A percentile compares a stretch with the other conserved stretches of the same genome.
Evolutionary conservation across 2,888 invertebrate species (phyloP).

Genomic region (Elgonia sp.): DNA sequence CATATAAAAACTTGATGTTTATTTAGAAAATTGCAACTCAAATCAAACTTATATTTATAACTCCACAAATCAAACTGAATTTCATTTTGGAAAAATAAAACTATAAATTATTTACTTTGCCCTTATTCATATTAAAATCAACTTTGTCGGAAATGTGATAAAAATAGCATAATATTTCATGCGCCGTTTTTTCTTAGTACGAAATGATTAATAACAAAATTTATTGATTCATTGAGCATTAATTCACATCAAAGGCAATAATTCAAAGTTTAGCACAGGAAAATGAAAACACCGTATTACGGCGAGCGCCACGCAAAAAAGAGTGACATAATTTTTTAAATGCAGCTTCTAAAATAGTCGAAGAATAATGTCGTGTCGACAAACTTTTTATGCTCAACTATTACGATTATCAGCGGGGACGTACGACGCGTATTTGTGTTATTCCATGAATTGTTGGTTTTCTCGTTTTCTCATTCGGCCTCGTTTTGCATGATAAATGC

Average conservation of each 20-base stretch:
- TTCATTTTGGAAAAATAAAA: too few species aligned
- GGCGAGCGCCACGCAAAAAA: constrained; percentile 1
- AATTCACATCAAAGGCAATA: not conserved
- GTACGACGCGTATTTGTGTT: constrained; percentile 49
- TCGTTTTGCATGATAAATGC: constrained; percentile 74
- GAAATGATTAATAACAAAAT: not conserved
- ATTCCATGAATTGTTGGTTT: constrained; percentile 63
- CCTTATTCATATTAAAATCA: too few species aligned
- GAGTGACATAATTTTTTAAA: constrained; percentile 46
- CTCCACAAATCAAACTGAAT: too few species aligned
- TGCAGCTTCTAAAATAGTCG: constrained; percentile 3
- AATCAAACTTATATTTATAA: too few species aligned
- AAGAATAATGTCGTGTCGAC: constrained; percentile 26
- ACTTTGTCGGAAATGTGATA: too few species aligned
- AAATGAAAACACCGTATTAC: constrained; percentile 14
- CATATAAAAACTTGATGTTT: too few species aligned
- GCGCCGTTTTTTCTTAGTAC: not conserved
- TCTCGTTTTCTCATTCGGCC: constrained; percentile 72
- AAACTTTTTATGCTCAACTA: constrained; percentile 38
- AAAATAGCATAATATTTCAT: too few species aligned
- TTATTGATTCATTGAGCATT: not conserved
- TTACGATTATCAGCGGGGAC: constrained; percentile 49
- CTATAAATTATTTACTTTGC: too few species aligned
- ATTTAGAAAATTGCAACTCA: too few species aligned
- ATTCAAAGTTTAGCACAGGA: constrained; percentile 1